phyloP scores from a whole-genome alignment of 2,888 invertebrate genomes.

The Alcis repandata region DNA sequence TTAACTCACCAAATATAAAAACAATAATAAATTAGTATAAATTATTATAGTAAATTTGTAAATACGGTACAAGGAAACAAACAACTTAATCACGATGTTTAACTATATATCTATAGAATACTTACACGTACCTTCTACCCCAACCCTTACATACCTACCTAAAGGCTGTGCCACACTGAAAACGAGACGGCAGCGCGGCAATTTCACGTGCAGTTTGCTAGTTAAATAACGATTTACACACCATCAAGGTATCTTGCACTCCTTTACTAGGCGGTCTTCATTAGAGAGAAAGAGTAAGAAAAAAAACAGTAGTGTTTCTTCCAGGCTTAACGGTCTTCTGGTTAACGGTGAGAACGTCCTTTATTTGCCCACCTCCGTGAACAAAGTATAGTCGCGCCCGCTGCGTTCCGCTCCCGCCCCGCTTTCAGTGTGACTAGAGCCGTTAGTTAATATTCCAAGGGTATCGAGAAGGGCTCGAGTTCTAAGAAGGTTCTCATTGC shows the following conservation, averaged over 20 bases:
- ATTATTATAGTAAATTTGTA: too few relatives aligned
- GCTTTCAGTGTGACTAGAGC: slow-evolving; percentile 1
- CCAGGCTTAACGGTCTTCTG: too few relatives aligned
- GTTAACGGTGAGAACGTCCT: too few relatives aligned
- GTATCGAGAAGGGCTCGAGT: slow-evolving; percentile 6
- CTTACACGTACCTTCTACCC: too few relatives aligned
- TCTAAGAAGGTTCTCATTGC: slow-evolving; percentile 6
- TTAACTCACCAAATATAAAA: too few relatives aligned
- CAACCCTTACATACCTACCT: slow-evolving; percentile 1
- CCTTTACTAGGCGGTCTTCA: too few relatives aligned
- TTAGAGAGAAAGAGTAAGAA: too few relatives aligned
- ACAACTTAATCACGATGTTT: slow-evolving; percentile 1
- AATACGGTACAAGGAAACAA: background rate
- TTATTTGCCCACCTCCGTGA: too few relatives aligned
- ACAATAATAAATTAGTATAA: too few relatives aligned
- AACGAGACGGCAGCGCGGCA: too few relatives aligned
- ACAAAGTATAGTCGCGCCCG: background rate
- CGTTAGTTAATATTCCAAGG: slow-evolving; percentile 1
- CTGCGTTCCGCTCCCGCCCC: background rate
- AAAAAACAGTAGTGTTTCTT: too few relatives aligned
- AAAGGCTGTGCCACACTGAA: background rate
- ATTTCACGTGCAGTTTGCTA: background rate
- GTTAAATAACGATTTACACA: background rate
- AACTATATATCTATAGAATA: background rate
- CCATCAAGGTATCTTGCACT: too few relatives aligned